Evolutionary conservation across 2,888 invertebrate genomes (phyloP).

Genomic region (Lysandra bellargus): DNA sequence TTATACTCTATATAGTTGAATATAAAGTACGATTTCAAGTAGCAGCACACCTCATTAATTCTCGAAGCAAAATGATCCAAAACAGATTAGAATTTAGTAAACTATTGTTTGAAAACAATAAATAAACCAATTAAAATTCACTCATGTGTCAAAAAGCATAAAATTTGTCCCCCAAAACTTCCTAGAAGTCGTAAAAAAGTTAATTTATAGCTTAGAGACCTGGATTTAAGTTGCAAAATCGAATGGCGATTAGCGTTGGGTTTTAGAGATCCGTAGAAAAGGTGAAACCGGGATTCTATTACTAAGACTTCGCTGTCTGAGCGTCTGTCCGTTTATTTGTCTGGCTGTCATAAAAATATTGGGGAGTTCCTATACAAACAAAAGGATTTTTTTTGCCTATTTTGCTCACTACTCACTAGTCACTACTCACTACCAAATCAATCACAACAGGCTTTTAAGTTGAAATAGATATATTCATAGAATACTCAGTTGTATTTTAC

Average conservation of each 20-base stretch:
- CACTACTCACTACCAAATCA: too few relatives aligned
- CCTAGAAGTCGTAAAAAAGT: slow-evolving; percentile 43
- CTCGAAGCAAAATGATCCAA: slow-evolving; percentile 47
- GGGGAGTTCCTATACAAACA: too few relatives aligned
- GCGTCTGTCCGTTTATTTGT: too few relatives aligned
- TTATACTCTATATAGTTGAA: not conserved
- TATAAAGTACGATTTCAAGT: not conserved
- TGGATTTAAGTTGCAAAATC: slow-evolving; percentile 48
- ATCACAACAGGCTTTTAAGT: too few relatives aligned
- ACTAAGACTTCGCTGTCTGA: not conserved
- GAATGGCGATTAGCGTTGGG: slow-evolving; percentile 49
- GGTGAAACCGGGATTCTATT: not conserved
- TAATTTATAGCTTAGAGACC: slow-evolving; percentile 24
- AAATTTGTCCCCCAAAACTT: slow-evolving; percentile 55
- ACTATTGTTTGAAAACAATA: slow-evolving; percentile 44
- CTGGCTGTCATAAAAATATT: too few relatives aligned
- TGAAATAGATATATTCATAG: too few relatives aligned
- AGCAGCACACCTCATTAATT: slow-evolving; percentile 44
- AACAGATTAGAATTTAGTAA: slow-evolving; percentile 51
- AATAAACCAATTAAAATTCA: slow-evolving; percentile 61
- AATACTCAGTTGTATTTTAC: too few relatives aligned
- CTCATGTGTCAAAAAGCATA: slow-evolving; percentile 58
- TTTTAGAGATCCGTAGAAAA: not conserved
- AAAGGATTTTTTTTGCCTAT: accelerated
- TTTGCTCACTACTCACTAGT: too few relatives aligned